Base-by-base conservation (phyloP, 2,888 invertebrate species). In the Mesorhabditis belari region DNA sequence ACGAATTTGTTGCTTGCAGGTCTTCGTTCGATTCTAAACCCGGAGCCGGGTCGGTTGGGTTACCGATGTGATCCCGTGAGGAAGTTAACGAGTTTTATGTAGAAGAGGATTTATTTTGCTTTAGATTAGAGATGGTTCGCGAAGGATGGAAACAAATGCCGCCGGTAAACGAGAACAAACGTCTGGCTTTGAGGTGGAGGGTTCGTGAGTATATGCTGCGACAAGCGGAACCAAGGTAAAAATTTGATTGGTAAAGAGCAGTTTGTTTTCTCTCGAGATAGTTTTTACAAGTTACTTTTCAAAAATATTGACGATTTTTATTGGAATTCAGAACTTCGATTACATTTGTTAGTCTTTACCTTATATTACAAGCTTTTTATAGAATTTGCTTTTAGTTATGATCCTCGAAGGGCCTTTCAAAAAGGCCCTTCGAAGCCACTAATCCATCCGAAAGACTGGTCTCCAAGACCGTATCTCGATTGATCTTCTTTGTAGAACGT, bases 61-160 rank as follows among this genome's bases (percentile, higher is more conserved):
- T 76, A 69, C 56, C 65, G 67, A 55, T 73, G 74, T 63, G 79
- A 80, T 63, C 76, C 76, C 3, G 77, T 74, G 29, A 78, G 79
- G 59, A 67, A 66, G 67, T 66, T 50, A 58, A 62, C 26, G 4
- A 12, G 21, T 21, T 55, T 50, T 19, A 26, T 19, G 4, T n/a
- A n/a, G n/a, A n/a, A n/a, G n/a, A n/a, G n/a, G n/a, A n/a, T n/a
- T n/a, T n/a, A n/a, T n/a, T n/a, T n/a, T n/a, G n/a, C n/a, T n/a
- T 25, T 4, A 52, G 49, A 29, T 57, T 21, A 54, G 17, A 35
- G 5, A 17, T 23, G 12, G 21, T 28, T 50, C 65, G 65, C 52
- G 61, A 75, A 53, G 74, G 73, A 59, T 80, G 80, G 80, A 65
- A 66, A 51, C 66, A 72, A 25, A 65, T 62, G 21, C 77, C 78